phyloP scores from a whole-genome alignment of 2,113 vertebrate genomes.

The Orthonyx spaldingii region DNA sequence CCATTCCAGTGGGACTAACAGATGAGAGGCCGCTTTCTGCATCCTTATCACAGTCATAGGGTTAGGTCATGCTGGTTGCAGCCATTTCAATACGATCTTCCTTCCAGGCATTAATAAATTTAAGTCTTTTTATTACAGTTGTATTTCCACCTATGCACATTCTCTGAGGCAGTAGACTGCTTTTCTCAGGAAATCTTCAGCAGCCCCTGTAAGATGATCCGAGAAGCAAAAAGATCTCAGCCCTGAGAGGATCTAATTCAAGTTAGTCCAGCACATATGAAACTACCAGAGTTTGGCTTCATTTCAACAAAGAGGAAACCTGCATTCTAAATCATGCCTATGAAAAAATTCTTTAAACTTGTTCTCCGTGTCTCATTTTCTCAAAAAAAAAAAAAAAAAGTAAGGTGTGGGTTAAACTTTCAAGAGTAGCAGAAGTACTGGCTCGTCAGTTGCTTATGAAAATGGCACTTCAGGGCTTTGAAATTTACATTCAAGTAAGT shows the following conservation, averaged over 20 bases:
- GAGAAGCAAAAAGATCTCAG: neutral
- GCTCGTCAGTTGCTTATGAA: neutral
- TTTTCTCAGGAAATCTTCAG: neutral
- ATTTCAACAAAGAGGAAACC: neutral
- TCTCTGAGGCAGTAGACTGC: neutral
- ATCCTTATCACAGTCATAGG: neutral
- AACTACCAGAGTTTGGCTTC: neutral
- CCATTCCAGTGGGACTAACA: neutral
- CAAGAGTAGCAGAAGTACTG: neutral
- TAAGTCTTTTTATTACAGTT: neutral
- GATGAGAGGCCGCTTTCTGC: neutral
- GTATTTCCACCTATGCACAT: neutral
- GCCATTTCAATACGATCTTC: neutral
- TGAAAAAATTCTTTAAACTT: neutral
- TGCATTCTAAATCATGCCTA: neutral
- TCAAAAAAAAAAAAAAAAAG: neutral
- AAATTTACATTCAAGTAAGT: neutral
- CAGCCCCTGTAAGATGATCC: neutral
- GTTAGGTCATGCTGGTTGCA: neutral
- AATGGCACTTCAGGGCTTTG: neutral
- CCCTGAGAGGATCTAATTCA: neutral
- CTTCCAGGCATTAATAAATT: neutral
- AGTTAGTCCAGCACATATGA: neutral
- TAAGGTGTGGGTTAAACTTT: neutral
- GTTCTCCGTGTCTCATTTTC: neutral